Conservation (phyloP, 1,140 invertebrate genomes). For the Drosophila nigromelanica region DNA sequence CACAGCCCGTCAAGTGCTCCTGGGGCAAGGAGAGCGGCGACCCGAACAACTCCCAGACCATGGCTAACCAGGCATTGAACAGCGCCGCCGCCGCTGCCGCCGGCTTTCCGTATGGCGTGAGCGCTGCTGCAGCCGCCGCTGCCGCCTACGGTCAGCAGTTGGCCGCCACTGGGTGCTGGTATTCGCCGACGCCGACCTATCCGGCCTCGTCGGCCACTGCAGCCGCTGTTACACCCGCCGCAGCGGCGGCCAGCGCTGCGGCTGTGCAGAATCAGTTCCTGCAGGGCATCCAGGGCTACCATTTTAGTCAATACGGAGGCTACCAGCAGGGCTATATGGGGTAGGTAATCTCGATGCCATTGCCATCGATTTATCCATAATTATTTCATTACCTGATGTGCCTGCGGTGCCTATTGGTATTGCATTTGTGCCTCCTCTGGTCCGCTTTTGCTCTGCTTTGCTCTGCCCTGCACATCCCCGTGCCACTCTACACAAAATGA, state of each 20-base stretch:
- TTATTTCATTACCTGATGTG: slow-evolving; percentile 59
- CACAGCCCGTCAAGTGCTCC: slow-evolving; percentile 98
- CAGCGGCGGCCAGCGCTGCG: slow-evolving; percentile 89
- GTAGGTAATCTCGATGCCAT: slow-evolving; percentile 84
- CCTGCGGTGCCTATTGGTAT: background rate
- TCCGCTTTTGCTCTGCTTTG: background rate
- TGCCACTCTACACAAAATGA: slow-evolving; percentile 51
- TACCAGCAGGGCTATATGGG: slow-evolving; percentile 93
- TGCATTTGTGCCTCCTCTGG: background rate
- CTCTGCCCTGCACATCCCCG: background rate
- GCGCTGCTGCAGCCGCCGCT: slow-evolving; percentile 76
- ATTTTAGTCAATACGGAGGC: slow-evolving; percentile 90
- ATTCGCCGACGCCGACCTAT: slow-evolving; percentile 89
- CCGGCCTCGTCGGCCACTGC: slow-evolving; percentile 84
- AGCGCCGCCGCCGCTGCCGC: slow-evolving; percentile 76
- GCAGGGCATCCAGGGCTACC: slow-evolving; percentile 92
- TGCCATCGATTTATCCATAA: slow-evolving; percentile 41
- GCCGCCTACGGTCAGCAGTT: slow-evolving; percentile 83
- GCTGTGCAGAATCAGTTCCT: slow-evolving; percentile 88
- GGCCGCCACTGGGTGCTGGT: slow-evolving; percentile 87
- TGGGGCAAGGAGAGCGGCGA: slow-evolving; percentile 99
- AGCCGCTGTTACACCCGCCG: slow-evolving; percentile 86
- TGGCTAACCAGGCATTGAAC: slow-evolving; percentile 86
- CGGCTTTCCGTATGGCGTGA: slow-evolving; percentile 78
- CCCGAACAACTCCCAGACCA: slow-evolving; percentile 91